These are phyloP conservation scores for Lymantria monacha DNA, from an alignment of 2,888 invertebrate species.

Conservation along the genomic window DNA sequence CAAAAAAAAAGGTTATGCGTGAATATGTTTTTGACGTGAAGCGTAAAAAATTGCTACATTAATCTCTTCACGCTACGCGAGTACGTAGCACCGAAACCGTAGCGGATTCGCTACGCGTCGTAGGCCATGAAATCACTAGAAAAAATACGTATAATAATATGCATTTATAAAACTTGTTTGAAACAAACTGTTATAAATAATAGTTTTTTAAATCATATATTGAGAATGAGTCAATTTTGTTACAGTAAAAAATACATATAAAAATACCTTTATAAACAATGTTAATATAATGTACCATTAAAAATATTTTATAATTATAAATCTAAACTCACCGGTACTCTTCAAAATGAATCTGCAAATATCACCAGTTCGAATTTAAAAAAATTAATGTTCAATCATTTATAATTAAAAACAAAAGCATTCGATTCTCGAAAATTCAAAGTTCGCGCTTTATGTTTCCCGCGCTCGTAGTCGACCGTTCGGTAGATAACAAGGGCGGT, in stretches of 20 bases:
- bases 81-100: conserved; percentile 36
- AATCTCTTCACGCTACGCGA: conserved; percentile 16
- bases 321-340: neutral
- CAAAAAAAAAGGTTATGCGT: neutral
- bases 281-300: neutral
- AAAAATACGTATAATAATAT: conserved; percentile 9
- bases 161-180: neutral
- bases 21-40: neutral
- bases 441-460: conserved; percentile 32
- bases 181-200: neutral
- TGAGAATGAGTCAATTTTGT: no score
- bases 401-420: conserved; percentile 5
- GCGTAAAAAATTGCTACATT: conserved; percentile 5
- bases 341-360: neutral
- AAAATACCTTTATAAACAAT: neutral
- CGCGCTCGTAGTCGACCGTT: conserved; percentile 41
- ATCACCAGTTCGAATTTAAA: neutral
- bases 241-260: neutral
- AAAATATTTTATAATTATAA: neutral
- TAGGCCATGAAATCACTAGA: conserved; percentile 37
- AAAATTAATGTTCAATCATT: conserved; percentile 5
- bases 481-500: conserved; percentile 48
- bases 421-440: conserved; percentile 32
- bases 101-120: conserved; percentile 43
- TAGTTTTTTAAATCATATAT: no score